Conservation (phyloP, 2,888 invertebrate species). For the Sphaeridia pumilis region DNA sequence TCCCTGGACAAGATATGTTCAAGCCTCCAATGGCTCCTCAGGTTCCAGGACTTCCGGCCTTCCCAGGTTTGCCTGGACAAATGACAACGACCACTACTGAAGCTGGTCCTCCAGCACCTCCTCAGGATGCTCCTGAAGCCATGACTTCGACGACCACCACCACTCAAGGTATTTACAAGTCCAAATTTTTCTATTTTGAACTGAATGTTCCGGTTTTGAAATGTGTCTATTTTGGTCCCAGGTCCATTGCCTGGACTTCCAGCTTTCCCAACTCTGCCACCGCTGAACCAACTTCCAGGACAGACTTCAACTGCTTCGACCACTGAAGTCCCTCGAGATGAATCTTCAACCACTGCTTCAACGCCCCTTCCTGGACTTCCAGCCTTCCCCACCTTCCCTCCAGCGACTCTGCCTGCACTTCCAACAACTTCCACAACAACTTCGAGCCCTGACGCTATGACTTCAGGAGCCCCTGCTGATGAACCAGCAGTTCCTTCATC, state of each 20-base stretch:
- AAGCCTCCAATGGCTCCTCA: neutral
- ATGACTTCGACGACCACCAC: conserved; percentile 1
- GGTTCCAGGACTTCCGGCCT: too few relatives aligned
- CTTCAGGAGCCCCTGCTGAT: conserved; percentile 1
- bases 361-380: conserved; percentile 4
- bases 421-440: conserved; percentile 1
- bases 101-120: too few relatives aligned
- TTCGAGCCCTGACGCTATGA: neutral
- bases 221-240: too few relatives aligned
- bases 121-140: conserved; percentile 9
- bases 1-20: conserved; percentile 1
- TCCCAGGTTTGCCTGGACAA: too few relatives aligned
- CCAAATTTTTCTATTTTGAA: too few relatives aligned
- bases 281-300: neutral
- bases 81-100: too few relatives aligned
- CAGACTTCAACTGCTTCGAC: neutral
- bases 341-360: conserved; percentile 1
- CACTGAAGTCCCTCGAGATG: neutral
- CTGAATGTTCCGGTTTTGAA: too few relatives aligned
- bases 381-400: conserved; percentile 6
- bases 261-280: conserved; percentile 3
- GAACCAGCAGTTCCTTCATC: neutral
- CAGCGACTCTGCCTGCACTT: neutral
- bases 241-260: too few relatives aligned
- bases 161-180: neutral